Base-by-base conservation (phyloP, 2,113 vertebrate species). In the Silurus glanis region DNA sequence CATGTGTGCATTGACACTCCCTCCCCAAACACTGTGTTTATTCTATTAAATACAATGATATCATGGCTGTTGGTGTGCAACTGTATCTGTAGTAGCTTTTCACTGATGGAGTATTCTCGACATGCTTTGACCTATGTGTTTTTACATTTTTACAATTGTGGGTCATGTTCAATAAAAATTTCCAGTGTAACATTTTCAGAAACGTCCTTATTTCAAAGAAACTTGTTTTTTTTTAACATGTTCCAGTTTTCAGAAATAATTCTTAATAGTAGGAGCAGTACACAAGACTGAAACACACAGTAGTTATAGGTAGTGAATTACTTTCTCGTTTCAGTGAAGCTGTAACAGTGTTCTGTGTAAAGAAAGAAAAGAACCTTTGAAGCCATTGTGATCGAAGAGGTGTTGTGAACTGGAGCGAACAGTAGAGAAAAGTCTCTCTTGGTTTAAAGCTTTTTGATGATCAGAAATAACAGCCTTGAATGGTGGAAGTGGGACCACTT, bases 381-480 rank as follows among this genome's bases (percentile, higher is more conserved):
- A 78, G 53, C 25, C 0, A 7, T 45, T 28, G 10, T 45, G 56
- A 37, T 28, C 56, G 9, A 28, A 1, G 6, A 25, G 23, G 21
- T 9, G 16, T 49, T 28, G 81, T 14, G 19, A 59, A 79, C 6
- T 21, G 47, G 23, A 82, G 9, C 12, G 75, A 69, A 28, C 5
- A 78, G 80, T 83, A 55, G 89, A 71, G 37, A 84, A 58, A 69
- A 78, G 76, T 56, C 53, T 80, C 84, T 83, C 76, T 49, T 58
- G 79, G 86, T 90, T 85, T 28, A 81, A 87, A 88, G 85, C 71
- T n/a, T 19, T 37, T 47, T 49, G 86, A 91, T 88, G 91, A 89
- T 62, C 85, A 61, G 62, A 83, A 92, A 92, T 89, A 84, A 89
- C 86, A 87, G 81, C 86, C 85, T 64, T 58, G 75, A 86, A 72